Evolutionary conservation across 2,888 invertebrate genomes (phyloP), one percentile per base, ranked within the genome.

Genomic region (Lasioglossum villosulum): DNA sequence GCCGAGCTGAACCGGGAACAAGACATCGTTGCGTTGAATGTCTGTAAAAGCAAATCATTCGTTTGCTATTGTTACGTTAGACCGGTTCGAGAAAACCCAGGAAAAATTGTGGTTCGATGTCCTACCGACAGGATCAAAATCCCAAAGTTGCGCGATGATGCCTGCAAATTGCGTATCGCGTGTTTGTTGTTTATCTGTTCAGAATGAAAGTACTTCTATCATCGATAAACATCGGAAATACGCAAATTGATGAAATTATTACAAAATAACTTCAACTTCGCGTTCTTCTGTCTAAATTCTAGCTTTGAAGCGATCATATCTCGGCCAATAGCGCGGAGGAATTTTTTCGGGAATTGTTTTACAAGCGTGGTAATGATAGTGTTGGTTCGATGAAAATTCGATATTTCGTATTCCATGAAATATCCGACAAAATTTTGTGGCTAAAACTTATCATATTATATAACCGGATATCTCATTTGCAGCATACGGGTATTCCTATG

Each of bases 381-480:
- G 14, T 12, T 30, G 1, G 19, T 19, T n/a, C 3, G 42, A 23
- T 48, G 70, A 73, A 56, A 76, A 59, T 48, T 14, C 80, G 75
- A 77, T 82, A 73, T 59, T 45, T 45, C 45, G 14, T 16, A 30
- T 76, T 52, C 59, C 34, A 30, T 30, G 73, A 66, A 73, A 68
- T 68, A 45, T 45, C 30, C 45, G 71, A 48, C 45, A 82, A 82
- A 75, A 80, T 80, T 80, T 80, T 23, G 72, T 12, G 68, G 63
- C 34, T 82, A 80, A 83, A 83, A 83, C 78, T 87, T 82, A 74
- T 52, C 71, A 30, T 78, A 79, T 83, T 80, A 75, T 80, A 79
- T 79, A 75, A 79, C 63, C 63, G 76, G 73, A 86, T 86, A 87
- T 86, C 83, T 86, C 81, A 81, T 87, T 87, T 71, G 75, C 83